These are phyloP conservation scores for Parascotia fuliginaria DNA, from an alignment of 2,888 invertebrate species.

Conservation along the genomic window DNA sequence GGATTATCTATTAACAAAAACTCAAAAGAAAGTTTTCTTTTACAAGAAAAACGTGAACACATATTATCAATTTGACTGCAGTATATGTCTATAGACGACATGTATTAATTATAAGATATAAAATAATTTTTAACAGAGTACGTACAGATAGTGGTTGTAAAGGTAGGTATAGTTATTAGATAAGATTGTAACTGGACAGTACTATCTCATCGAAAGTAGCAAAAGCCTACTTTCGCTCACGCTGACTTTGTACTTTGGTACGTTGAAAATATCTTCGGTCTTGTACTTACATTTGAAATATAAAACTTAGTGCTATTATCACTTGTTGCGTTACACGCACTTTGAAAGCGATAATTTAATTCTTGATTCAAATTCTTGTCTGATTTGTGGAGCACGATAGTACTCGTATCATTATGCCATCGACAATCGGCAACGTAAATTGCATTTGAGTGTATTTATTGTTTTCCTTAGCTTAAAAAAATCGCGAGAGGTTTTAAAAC, in stretches of 20 bases:
- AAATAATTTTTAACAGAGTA: neutral
- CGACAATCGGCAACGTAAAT: too few relatives aligned
- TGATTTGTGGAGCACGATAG: conserved; percentile 54
- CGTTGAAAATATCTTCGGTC: conserved; percentile 29
- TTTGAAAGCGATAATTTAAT: conserved; percentile 64
- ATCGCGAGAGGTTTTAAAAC: too few relatives aligned
- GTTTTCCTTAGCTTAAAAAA: too few relatives aligned
- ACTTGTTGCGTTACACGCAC: conserved; percentile 52
- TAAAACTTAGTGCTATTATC: conserved; percentile 55
- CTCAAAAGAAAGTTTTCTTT: conserved; percentile 14
- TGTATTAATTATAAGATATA: too few relatives aligned
- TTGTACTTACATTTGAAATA: conserved; percentile 18
- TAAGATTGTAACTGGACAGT: conserved; percentile 13
- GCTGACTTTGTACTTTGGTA: conserved; percentile 41
- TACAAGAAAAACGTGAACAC: conserved; percentile 7
- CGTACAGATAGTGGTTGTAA: neutral
- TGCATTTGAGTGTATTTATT: too few relatives aligned
- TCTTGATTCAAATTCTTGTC: conserved; percentile 65
- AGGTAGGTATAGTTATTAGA: neutral
- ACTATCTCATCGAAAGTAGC: conserved; percentile 37
- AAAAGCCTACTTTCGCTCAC: conserved; percentile 47
- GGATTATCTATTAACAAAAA: conserved; percentile 13
- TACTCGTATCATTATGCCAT: conserved; percentile 16
- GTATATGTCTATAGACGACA: neutral
- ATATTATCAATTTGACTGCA: conserved; percentile 7